phyloP scores from a whole-genome alignment of 2,797 vertebrate species.

The Tiaroga cobitis region DNA sequence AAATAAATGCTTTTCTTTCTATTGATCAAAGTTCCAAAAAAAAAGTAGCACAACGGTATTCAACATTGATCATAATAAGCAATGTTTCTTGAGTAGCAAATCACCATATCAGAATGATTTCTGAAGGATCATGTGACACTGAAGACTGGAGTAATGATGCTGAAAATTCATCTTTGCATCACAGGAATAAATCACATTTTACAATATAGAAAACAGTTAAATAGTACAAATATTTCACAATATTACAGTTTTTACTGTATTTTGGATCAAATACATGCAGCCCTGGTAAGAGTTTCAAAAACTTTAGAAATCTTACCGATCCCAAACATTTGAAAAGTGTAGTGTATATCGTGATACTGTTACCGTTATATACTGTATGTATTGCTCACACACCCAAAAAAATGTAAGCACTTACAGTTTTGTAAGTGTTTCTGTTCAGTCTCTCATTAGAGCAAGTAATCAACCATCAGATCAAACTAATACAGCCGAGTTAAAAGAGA shows the following conservation, averaged over 20 bases:
- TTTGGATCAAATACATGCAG: constrained; percentile 19
- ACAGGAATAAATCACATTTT: not conserved
- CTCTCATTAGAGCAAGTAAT: constrained; percentile 40
- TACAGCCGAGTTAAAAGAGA: constrained; percentile 42
- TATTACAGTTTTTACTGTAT: not conserved
- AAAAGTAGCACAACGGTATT: not conserved
- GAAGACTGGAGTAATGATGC: not conserved
- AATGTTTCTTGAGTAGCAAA: not conserved
- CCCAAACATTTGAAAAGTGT: not conserved
- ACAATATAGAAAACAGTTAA: not conserved
- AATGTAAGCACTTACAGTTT: not conserved
- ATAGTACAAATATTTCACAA: too few relatives aligned
- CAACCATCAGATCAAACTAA: constrained; percentile 44
- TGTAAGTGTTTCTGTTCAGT: constrained; percentile 17
- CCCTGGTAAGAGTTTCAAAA: not conserved
- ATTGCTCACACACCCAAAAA: not conserved
- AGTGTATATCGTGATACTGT: not conserved
- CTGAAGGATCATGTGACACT: not conserved
- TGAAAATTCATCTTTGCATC: not conserved
- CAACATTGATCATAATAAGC: not conserved
- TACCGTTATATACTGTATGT: not conserved
- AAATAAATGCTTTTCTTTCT: not conserved
- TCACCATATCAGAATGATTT: not conserved
- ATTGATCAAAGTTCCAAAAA: too few relatives aligned
- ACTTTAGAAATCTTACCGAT: not conserved